A percentile compares a stretch with the other conserved stretches of the same genome.
Conservation (phyloP, 2,888 invertebrate genomes). For the Galerucella pusilla region DNA sequence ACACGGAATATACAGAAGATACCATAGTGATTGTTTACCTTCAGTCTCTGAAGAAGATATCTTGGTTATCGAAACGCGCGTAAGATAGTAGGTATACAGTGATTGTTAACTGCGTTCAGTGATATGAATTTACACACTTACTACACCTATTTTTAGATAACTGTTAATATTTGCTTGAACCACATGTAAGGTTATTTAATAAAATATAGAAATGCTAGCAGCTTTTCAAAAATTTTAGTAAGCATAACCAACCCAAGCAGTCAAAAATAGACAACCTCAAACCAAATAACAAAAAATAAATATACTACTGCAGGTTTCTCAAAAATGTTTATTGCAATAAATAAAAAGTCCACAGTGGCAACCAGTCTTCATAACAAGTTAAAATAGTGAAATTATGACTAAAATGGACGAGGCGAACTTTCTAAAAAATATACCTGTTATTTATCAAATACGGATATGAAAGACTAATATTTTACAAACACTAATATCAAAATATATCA, state of each 20-base stretch:
- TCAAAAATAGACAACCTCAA: background rate
- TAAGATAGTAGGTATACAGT: no score
- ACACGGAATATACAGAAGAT: no score
- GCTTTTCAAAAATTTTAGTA: background rate
- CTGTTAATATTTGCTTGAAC: background rate
- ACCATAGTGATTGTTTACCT: no score
- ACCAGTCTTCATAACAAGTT: slow-evolving; percentile 44
- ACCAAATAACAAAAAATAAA: slow-evolving; percentile 28
- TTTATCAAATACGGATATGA: slow-evolving; percentile 20
- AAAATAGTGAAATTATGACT: slow-evolving; percentile 43
- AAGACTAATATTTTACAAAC: slow-evolving; percentile 39
- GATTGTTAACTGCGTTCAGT: no score
- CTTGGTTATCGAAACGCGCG: no score
- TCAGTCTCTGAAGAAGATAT: no score
- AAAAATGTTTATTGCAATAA: slow-evolving; percentile 41
- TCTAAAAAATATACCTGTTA: slow-evolving; percentile 5
- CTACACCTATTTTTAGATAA: background rate
- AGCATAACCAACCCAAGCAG: slow-evolving; percentile 16
- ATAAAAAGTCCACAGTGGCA: slow-evolving; percentile 39
- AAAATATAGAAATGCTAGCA: background rate
- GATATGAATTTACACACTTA: no score
- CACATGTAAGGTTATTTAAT: background rate
- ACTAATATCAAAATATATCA: background rate
- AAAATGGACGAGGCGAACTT: slow-evolving; percentile 11
- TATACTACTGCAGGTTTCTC: slow-evolving; percentile 34